Base-by-base conservation (phyloP, 37 sponge, comb jelly and placozoan genomes). In the Cliona cf. orientalis region DNA sequence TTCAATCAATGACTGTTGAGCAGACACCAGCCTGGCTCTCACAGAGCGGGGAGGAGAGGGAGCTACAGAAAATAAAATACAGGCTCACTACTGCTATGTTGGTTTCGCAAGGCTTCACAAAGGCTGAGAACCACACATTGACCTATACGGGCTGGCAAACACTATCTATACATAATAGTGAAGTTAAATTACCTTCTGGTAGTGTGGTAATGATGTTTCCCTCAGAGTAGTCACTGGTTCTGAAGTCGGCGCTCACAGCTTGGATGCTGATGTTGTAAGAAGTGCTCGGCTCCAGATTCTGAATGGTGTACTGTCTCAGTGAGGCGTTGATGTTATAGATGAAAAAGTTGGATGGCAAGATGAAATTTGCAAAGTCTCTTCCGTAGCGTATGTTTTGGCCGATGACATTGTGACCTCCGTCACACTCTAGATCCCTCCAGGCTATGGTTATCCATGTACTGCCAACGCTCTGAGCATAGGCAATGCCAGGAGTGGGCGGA, bases 381-480 rank as follows among this genome's bases (percentile, higher is more conserved):
- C 44, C 37, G 71, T 70, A 41, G 19, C 72, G 69, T 2, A 82
- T 58, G 26, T 22, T 61, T 36, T 37, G 63, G 22, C 60, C 60
- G 6, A 35, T 25, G 22, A 72, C 45, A 6, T 22, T 4, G 53
- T 82, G 83, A 21, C 83, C 83, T n/a, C 83, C 83, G 35, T 39
- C 53, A 33, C 83, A 82, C 14, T 28, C 32, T 26, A 36, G 53
- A 0, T 72, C 74, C 2, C 19, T 21, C 83, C 83, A 82, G 33
- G 45, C 40, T 6, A 82, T 0, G 11, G 53, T 64, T 17, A 73
- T 63, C 33, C 42, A 60, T 0, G 55, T 74, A 55, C 55, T 64
- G 26, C 41, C 41, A 29, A 58, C 44, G 0, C 29, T 38, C 4
- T 41, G 32, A 11, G 36, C 32, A 11, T 22, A 19, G 22, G 71